Base-by-base conservation (phyloP, 1,140 invertebrate species). In the Xylocopa sonorina region DNA sequence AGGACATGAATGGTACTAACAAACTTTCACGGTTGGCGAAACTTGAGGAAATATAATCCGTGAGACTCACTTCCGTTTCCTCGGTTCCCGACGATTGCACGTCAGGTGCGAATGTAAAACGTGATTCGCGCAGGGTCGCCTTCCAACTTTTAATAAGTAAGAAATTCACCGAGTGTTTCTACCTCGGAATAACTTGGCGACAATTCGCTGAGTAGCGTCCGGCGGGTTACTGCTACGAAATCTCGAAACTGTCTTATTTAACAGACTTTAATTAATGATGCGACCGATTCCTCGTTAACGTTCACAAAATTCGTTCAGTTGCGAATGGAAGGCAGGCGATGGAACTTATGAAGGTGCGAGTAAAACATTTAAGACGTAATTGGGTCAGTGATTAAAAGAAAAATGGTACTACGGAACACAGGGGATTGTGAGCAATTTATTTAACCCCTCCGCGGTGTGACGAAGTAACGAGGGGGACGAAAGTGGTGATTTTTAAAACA, bases 71-170 rank as follows among this genome's bases (percentile, higher is more conserved):
- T 53, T 38, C 51, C 48, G 53, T 77, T 50, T 72, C 57, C 50
- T 14, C n/a, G 24, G 57, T 41, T 51, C 57, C 16, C 48, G 18
- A 68, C 62, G 60, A 73, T 81, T 74, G 18, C 51, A 50, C 57
- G 57, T 81, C 63, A 58, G 68, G 57, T 73, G 24, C 24, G 53
- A 75, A 69, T 53, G 66, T 84, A 81, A 85, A 76, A 84, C 53
- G 68, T 73, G 48, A 71, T 73, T 77, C 16, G 38, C 34, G 27
- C 46, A 63, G 67, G 78, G 24, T 66, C 78, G 43, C 24, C 63
- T 68, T 43, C 29, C 29, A 77, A 78, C 63, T 84, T 84, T 85
- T 84, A 85, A 77, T 69, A 83, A 71, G 29, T 76, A 60, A 29
- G 32, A 53, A 72, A 82, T 46, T 82, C 55, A 38, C 51, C 62